Evolutionary conservation across 2,113 vertebrate species (phyloP).

Genomic region (Scortum barcoo): DNA sequence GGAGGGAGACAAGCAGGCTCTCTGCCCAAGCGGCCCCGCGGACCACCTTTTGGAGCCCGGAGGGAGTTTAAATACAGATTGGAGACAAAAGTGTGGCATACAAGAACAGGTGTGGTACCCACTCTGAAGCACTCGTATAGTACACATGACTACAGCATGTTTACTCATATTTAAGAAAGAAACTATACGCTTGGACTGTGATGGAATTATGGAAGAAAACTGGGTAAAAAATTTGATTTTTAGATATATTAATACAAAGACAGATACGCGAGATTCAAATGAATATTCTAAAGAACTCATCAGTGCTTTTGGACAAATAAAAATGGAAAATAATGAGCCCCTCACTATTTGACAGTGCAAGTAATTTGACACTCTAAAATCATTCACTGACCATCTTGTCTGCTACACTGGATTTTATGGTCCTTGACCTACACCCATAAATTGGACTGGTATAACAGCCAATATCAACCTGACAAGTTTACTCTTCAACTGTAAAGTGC

Average conservation of each 20-base stretch:
- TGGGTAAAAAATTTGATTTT: background rate
- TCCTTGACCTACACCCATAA: background rate
- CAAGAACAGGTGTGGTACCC: constrained; percentile 22
- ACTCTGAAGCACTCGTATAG: background rate
- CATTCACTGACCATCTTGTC: background rate
- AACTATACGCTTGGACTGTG: background rate
- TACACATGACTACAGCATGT: background rate
- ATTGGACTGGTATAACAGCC: background rate
- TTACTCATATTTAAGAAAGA: background rate
- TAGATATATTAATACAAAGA: constrained; percentile 1
- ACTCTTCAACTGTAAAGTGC: background rate
- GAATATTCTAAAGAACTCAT: too few species aligned
- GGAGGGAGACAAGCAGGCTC: constrained; percentile 53
- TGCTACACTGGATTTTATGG: background rate
- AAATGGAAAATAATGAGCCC: background rate
- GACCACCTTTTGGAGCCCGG: constrained; percentile 42
- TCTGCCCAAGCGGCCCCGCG: constrained; percentile 35
- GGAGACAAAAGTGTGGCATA: constrained; percentile 18
- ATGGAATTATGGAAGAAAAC: background rate
- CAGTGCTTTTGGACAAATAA: background rate
- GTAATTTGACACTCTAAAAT: background rate
- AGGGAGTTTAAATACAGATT: constrained; percentile 24
- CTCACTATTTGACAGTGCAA: background rate
- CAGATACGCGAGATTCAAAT: too few species aligned
- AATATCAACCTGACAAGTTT: background rate